phyloP scores from a whole-genome alignment of 2,113 vertebrate genomes.

The Hiodon alosoides region DNA sequence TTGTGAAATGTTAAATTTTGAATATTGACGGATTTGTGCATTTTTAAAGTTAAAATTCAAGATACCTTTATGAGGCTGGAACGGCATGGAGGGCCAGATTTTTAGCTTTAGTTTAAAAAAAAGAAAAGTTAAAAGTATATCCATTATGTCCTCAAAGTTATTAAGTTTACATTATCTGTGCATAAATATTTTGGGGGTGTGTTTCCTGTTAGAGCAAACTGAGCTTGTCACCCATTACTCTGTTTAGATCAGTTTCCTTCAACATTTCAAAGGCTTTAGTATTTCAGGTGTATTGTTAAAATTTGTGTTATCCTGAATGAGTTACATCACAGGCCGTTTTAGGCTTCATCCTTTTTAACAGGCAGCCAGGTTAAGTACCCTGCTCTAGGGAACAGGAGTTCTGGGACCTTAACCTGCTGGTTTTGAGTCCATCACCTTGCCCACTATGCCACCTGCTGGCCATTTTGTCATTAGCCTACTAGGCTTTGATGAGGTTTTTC shows the following conservation, averaged over 20 bases:
- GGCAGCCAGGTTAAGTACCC: no score
- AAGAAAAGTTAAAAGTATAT: background rate
- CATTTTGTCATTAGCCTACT: no score
- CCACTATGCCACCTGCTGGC: no score
- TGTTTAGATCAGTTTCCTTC: background rate
- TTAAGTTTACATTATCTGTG: background rate
- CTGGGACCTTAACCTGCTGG: no score
- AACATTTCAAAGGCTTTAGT: background rate
- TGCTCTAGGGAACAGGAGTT: no score
- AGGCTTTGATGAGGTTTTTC: no score
- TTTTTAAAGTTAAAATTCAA: background rate
- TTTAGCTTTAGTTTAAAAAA: conserved; percentile 10
- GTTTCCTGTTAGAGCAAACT: background rate
- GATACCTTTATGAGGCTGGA: conserved; percentile 1
- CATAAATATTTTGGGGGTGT: background rate
- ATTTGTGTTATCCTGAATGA: no score
- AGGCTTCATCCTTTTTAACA: no score
- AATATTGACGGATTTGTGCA: conserved; percentile 6
- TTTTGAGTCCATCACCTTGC: no score
- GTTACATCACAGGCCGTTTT: no score
- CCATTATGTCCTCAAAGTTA: background rate
- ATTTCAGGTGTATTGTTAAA: background rate
- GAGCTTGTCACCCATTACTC: background rate
- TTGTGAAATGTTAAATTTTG: conserved; percentile 16
- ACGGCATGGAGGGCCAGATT: background rate